These are phyloP conservation scores for Blastobasis lacticolella DNA, from an alignment of 2,888 invertebrate genomes.

Conservation along the genomic window DNA sequence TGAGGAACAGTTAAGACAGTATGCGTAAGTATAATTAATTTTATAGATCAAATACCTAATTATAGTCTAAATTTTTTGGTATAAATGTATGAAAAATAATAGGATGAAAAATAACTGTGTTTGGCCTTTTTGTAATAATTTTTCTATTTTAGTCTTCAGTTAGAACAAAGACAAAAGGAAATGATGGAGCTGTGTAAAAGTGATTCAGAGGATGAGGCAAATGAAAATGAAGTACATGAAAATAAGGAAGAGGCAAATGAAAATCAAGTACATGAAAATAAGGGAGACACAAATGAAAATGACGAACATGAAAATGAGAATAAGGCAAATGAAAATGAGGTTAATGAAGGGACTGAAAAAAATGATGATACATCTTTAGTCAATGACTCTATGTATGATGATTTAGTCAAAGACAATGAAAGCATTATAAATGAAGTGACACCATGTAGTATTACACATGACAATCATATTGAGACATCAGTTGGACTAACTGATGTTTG, in stretches of 20 bases:
- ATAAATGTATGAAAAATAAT: too few relatives aligned
- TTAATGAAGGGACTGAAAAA: neutral
- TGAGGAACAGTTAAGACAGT: constrained; percentile 75
- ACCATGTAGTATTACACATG: neutral
- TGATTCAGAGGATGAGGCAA: constrained; percentile 73
- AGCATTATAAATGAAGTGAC: too few relatives aligned
- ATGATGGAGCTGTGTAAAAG: constrained; percentile 85
- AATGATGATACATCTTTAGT: constrained; percentile 2
- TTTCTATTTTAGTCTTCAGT: constrained; percentile 67
- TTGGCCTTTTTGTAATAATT: neutral
- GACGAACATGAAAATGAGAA: neutral
- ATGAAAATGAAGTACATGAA: constrained; percentile 4
- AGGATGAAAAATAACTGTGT: neutral
- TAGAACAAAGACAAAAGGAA: constrained; percentile 83
- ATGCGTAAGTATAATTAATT: constrained; percentile 70
- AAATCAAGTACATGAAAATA: too few relatives aligned
- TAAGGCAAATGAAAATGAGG: too few relatives aligned
- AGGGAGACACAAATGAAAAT: constrained; percentile 7
- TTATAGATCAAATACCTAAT: too few relatives aligned
- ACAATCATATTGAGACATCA: neutral
- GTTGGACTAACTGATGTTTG: neutral
- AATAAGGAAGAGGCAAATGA: neutral
- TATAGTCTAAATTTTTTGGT: too few relatives aligned
- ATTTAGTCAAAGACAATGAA: neutral
- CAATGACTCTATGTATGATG: constrained; percentile 4